A percentile compares a stretch with the other conserved stretches of the same genome.
These are phyloP conservation scores for Himalopsyche kuldschensis DNA, from an alignment of 2,888 invertebrate genomes.

Conservation along the genomic window DNA sequence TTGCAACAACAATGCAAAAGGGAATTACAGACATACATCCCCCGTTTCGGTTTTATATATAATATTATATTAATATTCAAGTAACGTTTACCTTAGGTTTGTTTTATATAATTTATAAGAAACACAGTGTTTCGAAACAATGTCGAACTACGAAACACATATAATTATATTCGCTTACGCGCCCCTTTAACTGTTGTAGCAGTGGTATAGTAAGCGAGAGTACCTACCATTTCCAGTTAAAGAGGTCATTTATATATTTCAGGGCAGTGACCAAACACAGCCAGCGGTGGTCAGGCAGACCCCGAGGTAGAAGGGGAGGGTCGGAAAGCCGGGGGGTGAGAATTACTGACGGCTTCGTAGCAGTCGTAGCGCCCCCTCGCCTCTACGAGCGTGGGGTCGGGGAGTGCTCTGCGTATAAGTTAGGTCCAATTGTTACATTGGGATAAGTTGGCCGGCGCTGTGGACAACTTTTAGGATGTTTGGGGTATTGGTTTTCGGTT, in stretches of 20 bases:
- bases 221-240: constrained; percentile 34
- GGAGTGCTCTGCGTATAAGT: not conserved
- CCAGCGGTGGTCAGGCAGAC: constrained; percentile 35
- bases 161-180: not conserved
- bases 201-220: not conserved
- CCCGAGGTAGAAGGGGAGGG: not conserved
- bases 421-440: constrained; percentile 11
- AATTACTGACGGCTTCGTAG: not conserved
- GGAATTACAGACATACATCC: too few relatives aligned
- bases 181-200: not conserved
- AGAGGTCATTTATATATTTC: constrained; percentile 41
- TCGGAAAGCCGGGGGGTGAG: not conserved
- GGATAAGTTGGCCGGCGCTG: constrained; percentile 1
- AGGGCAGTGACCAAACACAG: constrained; percentile 40
- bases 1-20: too few relatives aligned
- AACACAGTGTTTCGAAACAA: too few relatives aligned
- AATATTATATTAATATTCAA: too few relatives aligned
- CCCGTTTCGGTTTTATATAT: too few relatives aligned
- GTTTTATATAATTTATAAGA: too few relatives aligned
- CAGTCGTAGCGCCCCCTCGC: not conserved
- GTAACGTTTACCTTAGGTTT: too few relatives aligned
- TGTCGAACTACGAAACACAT: too few relatives aligned
- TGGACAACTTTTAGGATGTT: not conserved
- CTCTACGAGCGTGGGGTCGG: not conserved
- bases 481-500: not conserved